Evolutionary conservation across 2,888 invertebrate species (phyloP).

Genomic region (Microctonus hyperodae): DNA sequence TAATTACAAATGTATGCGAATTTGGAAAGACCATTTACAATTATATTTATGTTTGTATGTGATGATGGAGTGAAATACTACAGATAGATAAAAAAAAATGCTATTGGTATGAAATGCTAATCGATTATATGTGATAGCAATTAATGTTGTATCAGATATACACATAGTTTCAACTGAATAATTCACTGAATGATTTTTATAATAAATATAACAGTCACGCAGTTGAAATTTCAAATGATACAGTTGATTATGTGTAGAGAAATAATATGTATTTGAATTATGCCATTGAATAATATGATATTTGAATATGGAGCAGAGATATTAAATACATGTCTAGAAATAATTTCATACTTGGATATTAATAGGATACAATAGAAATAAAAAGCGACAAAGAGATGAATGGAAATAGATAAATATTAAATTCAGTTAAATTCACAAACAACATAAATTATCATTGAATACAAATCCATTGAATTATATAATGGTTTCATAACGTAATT

Average conservation of each 20-base stretch:
- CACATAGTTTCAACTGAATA: background rate
- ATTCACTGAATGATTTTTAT: background rate
- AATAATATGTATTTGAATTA: too few relatives aligned
- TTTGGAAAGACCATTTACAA: slow-evolving; percentile 3
- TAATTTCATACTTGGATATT: background rate
- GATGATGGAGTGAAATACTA: background rate
- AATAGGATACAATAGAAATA: background rate
- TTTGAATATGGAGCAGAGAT: too few relatives aligned
- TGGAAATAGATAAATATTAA: background rate
- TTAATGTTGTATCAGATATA: background rate
- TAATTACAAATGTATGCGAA: background rate
- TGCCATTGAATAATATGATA: too few relatives aligned
- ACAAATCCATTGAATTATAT: too few relatives aligned
- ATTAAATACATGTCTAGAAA: too few relatives aligned
- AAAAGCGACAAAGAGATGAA: background rate
- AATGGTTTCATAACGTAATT: too few relatives aligned
- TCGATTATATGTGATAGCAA: background rate
- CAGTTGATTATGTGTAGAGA: too few relatives aligned
- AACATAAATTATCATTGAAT: too few relatives aligned
- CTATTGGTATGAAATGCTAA: background rate
- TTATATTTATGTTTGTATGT: background rate
- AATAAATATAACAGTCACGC: background rate
- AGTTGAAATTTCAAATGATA: background rate
- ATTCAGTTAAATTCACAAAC: background rate
- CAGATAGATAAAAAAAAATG: background rate